Base-by-base conservation (phyloP, 2,797 vertebrate genomes). In the Lepidocolaptes lacrymiger region DNA sequence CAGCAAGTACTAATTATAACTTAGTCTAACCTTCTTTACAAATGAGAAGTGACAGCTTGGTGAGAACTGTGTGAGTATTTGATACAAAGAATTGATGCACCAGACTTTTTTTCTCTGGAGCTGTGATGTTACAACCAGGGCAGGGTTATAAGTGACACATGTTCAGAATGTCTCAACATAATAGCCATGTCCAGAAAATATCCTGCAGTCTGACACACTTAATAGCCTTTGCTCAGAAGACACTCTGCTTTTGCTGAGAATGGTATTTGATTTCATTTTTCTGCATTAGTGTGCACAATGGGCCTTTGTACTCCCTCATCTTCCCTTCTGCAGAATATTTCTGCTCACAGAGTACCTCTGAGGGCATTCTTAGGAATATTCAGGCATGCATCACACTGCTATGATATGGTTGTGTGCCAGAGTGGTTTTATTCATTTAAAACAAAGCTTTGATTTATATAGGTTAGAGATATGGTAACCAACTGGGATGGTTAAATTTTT, bases 1-100 rank as follows among this genome's bases (percentile, higher is more conserved):
- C 64, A 96, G 91, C 72, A 96, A 97, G 91, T 94, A 91, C 79
- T 97, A 96, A 97, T 97, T 97, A 93, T 88, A 97, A 93, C 91
- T 95, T 95, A 82, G 46, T 91, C 56, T 95, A 91, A 84, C 75
- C 81, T 94, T 94, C 89, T 83, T 96, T 85, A 61, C 82, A 97
- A 97, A 97, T 96, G 66, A 96, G 91, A 96, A 97, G 48, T 95
- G 97, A 87, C 94, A 96, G 79, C 63, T 89, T 91, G 61, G 61
- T 92, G 73, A 92, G 87, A 95, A 91, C 48, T 72, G 43, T 54
- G 36, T 83, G 59, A 84, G 36, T 89, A 69, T 88, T 81, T 89
- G 59, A 80, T 88, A 61, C 46, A 85, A 93, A 91, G 76, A 79
- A 75, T 46, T 84, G 56, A 54, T 83, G 43, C 43, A 36, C 76